Evolutionary conservation across 2,888 invertebrate genomes (phyloP).

Genomic region (Enchytraeus crypticus): DNA sequence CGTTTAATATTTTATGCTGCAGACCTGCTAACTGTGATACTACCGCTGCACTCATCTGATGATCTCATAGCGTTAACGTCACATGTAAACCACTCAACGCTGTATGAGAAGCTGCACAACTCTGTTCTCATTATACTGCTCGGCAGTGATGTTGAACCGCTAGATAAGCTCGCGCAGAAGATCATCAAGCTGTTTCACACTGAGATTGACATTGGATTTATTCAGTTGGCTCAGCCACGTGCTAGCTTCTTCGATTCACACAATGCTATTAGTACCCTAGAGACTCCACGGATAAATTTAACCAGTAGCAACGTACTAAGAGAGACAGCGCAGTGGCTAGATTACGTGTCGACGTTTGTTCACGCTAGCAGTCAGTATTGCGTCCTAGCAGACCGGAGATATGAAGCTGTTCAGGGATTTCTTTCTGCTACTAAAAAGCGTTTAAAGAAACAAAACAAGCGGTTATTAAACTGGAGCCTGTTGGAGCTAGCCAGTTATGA

Average conservation of each 20-base stretch:
- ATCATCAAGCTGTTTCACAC: neutral
- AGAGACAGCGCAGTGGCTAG: neutral
- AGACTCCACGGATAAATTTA: too few species aligned
- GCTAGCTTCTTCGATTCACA: neutral
- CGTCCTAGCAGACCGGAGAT: too few species aligned
- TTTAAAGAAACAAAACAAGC: neutral
- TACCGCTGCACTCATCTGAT: too few species aligned
- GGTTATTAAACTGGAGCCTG: neutral
- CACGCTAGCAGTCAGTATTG: neutral
- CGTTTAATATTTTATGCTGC: too few species aligned
- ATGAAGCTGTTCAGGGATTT: neutral
- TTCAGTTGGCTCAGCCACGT: neutral
- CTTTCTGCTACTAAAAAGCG: neutral
- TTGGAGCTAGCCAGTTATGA: neutral
- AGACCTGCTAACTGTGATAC: too few species aligned
- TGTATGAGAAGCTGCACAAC: slow-evolving; percentile 5
- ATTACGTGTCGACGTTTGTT: neutral
- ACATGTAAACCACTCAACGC: neutral
- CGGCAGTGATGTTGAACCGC: neutral
- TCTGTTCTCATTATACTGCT: neutral
- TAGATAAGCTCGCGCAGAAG: neutral
- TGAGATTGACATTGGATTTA: slow-evolving; percentile 6
- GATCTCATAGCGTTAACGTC: too few species aligned
- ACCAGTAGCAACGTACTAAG: too few species aligned
- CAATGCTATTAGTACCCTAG: neutral